Percentiles rank a stretch among this genome's conserved stretches.
phyloP scores from a whole-genome alignment of 2,797 vertebrate species.

The Chromis chromis region DNA sequence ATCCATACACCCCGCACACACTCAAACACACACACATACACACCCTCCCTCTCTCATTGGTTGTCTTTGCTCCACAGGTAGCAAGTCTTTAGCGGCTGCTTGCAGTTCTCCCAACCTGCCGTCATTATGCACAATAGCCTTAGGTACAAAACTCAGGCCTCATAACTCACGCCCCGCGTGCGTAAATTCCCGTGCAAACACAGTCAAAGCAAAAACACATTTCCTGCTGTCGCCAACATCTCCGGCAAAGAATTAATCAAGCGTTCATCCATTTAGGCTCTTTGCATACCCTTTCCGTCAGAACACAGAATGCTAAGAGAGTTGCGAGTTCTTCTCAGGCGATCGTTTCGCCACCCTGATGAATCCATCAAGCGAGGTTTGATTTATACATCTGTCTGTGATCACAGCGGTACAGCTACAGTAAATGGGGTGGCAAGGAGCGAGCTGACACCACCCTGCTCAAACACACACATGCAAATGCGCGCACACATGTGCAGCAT shows the following conservation, averaged over 20 bases:
- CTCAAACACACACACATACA: not conserved
- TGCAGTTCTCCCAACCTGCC: slow-evolving; percentile 84
- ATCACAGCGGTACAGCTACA: slow-evolving; percentile 99
- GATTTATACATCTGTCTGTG: slow-evolving; percentile 99
- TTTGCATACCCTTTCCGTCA: slow-evolving; percentile 99
- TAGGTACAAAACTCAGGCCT: slow-evolving; percentile 91
- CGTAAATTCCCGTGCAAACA: slow-evolving; percentile 94
- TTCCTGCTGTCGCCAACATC: slow-evolving; percentile 99
- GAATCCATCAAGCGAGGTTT: slow-evolving; percentile 99
- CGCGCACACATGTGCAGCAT: slow-evolving; percentile 67
- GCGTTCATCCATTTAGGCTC: slow-evolving; percentile 99
- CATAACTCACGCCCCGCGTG: slow-evolving; percentile 92
- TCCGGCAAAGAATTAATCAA: slow-evolving; percentile 99
- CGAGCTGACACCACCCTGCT: slow-evolving; percentile 86
- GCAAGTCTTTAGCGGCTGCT: slow-evolving; percentile 84
- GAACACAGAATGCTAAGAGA: slow-evolving; percentile 94
- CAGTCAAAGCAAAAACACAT: slow-evolving; percentile 95
- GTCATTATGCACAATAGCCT: slow-evolving; percentile 91
- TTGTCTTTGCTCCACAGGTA: slow-evolving; percentile 85
- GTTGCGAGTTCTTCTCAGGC: slow-evolving; percentile 91
- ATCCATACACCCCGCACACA: slow-evolving; percentile 17
- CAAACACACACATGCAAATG: slow-evolving; percentile 73
- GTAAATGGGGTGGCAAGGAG: slow-evolving; percentile 99
- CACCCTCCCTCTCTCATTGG: slow-evolving; percentile 53
- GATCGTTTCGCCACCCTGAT: slow-evolving; percentile 95